Percentiles rank a stretch among this genome's conserved stretches.
Evolutionary conservation across 2,888 invertebrate species (phyloP).

Genomic region (Hypselothyrea guttata): DNA sequence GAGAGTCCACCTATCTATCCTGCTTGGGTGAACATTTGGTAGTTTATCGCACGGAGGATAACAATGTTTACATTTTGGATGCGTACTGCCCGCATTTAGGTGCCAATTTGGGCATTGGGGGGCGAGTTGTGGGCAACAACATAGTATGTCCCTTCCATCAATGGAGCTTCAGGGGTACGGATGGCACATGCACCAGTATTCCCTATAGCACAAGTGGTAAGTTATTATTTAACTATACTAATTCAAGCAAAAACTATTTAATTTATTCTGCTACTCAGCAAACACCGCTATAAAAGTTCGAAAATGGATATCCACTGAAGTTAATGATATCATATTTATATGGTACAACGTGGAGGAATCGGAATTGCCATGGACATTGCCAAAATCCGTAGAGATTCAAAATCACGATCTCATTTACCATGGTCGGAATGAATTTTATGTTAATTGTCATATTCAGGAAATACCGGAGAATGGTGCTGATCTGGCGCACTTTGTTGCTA

Average conservation of each 20-base stretch:
- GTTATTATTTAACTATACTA: background rate
- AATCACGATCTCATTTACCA: slow-evolving; percentile 85
- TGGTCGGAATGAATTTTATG: slow-evolving; percentile 90
- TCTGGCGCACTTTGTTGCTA: slow-evolving; percentile 89
- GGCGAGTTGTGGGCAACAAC: slow-evolving; percentile 89
- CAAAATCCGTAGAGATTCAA: slow-evolving; percentile 84
- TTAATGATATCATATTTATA: slow-evolving; percentile 89
- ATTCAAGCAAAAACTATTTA: too few species aligned
- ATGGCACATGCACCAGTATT: slow-evolving; percentile 89
- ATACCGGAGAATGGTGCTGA: slow-evolving; percentile 96
- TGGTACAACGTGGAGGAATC: slow-evolving; percentile 91
- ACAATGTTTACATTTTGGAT: slow-evolving; percentile 87
- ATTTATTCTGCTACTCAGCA: too few species aligned
- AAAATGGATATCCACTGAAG: slow-evolving; percentile 87
- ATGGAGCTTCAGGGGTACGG: slow-evolving; percentile 90
- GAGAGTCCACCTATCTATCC: slow-evolving; percentile 85
- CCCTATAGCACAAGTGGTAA: slow-evolving; percentile 86
- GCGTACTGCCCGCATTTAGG: slow-evolving; percentile 96
- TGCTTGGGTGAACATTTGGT: slow-evolving; percentile 89
- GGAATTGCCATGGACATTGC: slow-evolving; percentile 87
- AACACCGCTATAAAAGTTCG: slow-evolving; percentile 87
- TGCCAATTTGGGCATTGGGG: slow-evolving; percentile 92
- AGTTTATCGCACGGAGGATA: slow-evolving; percentile 86
- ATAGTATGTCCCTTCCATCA: slow-evolving; percentile 95
- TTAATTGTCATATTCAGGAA: slow-evolving; percentile 90